These are phyloP conservation scores for Lethenteron reissneri DNA, from an alignment of 2,113 vertebrate genomes.

Conservation along the genomic window DNA sequence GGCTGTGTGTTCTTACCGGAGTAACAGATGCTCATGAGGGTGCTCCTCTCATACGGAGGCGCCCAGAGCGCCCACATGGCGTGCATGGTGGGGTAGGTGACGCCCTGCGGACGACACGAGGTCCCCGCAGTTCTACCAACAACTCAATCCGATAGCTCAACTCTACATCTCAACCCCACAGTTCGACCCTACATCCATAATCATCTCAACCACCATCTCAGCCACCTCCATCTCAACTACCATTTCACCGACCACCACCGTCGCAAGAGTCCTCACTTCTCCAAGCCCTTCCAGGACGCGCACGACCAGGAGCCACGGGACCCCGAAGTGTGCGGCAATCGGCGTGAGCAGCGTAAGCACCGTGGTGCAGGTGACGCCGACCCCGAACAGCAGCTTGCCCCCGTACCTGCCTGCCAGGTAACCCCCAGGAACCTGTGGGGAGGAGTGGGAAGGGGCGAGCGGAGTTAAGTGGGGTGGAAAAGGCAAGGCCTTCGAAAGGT, in stretches of 20 bases:
- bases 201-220: too few relatives aligned
- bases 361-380: slow-evolving; percentile 52
- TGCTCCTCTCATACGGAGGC: slow-evolving; percentile 78
- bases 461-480: too few relatives aligned
- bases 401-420: slow-evolving; percentile 57
- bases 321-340: slow-evolving; percentile 38
- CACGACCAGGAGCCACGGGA: slow-evolving; percentile 25
- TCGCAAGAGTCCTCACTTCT: slow-evolving; percentile 18
- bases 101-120: slow-evolving; percentile 32
- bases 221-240: too few relatives aligned
- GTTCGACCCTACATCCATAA: too few relatives aligned
- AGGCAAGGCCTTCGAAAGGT: too few relatives aligned
- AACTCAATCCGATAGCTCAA: too few relatives aligned
- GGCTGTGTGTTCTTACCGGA: slow-evolving; percentile 32
- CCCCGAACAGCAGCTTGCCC: slow-evolving; percentile 56
- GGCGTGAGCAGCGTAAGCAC: slow-evolving; percentile 71
- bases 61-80: slow-evolving; percentile 92
- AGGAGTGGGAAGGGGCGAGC: too few relatives aligned
- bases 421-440: slow-evolving; percentile 64
- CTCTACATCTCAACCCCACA: too few relatives aligned
- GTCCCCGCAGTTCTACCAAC: too few relatives aligned
- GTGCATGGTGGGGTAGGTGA: slow-evolving; percentile 89
- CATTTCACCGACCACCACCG: too few relatives aligned
- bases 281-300: slow-evolving; percentile 28
- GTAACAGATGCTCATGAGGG: slow-evolving; percentile 75